Conservation (phyloP, 1,140 invertebrate species). For the Glossosoma conforme region DNA sequence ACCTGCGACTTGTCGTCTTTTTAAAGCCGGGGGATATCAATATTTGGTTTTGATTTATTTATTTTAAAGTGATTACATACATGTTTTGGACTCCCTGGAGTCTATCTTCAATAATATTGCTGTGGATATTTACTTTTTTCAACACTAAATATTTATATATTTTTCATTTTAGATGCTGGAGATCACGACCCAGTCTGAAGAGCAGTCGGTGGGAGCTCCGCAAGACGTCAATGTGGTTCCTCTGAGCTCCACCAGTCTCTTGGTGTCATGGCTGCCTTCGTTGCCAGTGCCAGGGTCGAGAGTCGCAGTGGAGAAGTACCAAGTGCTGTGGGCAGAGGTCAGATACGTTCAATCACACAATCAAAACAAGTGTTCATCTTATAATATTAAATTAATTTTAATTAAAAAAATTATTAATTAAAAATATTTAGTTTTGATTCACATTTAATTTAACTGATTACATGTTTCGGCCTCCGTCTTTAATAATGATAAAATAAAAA, state of each 20-base stretch:
- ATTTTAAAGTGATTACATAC: conserved; percentile 2
- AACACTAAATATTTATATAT: not conserved
- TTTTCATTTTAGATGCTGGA: conserved; percentile 35
- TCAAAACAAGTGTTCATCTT: too few species aligned
- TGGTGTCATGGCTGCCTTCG: conserved; percentile 35
- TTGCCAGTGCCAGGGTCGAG: conserved; percentile 20
- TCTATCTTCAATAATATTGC: too few species aligned
- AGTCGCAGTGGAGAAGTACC: conserved; percentile 25
- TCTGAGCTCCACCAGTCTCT: conserved; percentile 36
- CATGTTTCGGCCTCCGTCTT: too few species aligned
- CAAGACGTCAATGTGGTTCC: conserved; percentile 34
- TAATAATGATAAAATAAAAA: too few species aligned
- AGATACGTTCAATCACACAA: too few species aligned
- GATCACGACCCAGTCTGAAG: conserved; percentile 40
- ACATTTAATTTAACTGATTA: too few species aligned
- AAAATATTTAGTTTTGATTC: too few species aligned
- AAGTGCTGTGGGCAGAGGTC: conserved; percentile 25
- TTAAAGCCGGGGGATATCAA: too few species aligned
- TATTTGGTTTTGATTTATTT: conserved; percentile 4
- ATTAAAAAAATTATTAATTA: too few species aligned
- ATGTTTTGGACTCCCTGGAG: too few species aligned
- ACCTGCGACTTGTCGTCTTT: too few species aligned
- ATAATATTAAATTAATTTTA: too few species aligned
- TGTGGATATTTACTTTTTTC: not conserved
- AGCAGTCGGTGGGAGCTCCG: conserved; percentile 38